A percentile compares a stretch with the other conserved stretches of the same genome.
These are phyloP conservation scores for Trachymyrmex septentrionalis DNA, from an alignment of 1,140 invertebrate species.

Conservation along the genomic window DNA sequence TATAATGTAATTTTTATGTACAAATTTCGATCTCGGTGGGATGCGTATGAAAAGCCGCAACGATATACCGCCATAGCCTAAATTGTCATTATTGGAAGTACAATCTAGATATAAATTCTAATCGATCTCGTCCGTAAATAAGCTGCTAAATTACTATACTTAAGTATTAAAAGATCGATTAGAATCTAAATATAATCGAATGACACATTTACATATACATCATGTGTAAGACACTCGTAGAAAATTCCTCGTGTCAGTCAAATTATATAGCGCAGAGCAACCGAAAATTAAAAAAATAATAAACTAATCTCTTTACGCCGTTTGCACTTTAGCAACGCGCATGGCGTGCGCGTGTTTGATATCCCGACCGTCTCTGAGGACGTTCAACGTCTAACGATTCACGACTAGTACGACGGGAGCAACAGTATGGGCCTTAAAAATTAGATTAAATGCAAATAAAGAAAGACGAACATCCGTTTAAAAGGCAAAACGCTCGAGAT, in stretches of 20 bases:
- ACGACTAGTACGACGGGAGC: background rate
- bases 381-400: conserved; percentile 44
- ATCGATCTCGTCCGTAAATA: background rate
- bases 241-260: conserved; percentile 31
- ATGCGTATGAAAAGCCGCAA: background rate
- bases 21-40: conserved; percentile 35
- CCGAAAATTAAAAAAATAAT: background rate
- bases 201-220: conserved; percentile 10
- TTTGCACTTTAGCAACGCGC: conserved; percentile 55
- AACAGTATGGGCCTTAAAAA: background rate
- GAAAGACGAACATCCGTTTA: conserved; percentile 60
- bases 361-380: conserved; percentile 29
- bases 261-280: conserved; percentile 28
- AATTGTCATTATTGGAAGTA: conserved; percentile 11
- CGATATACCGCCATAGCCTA: conserved; percentile 30
- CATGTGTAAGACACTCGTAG: conserved; percentile 25
- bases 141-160: background rate
- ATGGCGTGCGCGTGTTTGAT: conserved; percentile 20
- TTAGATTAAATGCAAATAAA: conserved; percentile 2
- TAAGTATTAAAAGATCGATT: conserved; percentile 3
- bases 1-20: conserved; percentile 56
- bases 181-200: conserved; percentile 23
- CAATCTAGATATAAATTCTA: conserved; percentile 23
- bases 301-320: conserved; percentile 25
- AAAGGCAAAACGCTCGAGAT: conserved; percentile 84